Evolutionary conservation across 1,140 invertebrate genomes (phyloP).

Genomic region (Pseudomyrmex dendroicus): DNA sequence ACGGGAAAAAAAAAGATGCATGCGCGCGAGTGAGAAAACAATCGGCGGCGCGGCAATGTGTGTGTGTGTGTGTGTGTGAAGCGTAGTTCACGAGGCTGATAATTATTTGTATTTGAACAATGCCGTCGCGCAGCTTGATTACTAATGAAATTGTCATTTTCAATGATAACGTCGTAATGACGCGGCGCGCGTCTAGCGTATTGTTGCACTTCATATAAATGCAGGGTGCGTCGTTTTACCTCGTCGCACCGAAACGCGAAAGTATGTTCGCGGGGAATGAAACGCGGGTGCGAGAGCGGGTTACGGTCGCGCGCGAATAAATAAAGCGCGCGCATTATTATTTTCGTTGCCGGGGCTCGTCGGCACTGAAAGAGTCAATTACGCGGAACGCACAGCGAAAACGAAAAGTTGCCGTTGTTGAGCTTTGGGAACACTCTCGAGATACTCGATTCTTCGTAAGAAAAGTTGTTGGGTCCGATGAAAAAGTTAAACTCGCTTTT

Average conservation of each 20-base stretch:
- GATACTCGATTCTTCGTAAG: slow-evolving; percentile 7
- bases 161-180: slow-evolving; percentile 67
- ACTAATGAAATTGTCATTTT: slow-evolving; percentile 79
- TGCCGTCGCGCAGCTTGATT: slow-evolving; percentile 73
- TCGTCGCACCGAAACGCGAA: slow-evolving; percentile 13
- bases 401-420: slow-evolving; percentile 1
- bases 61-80: neutral
- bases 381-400: neutral
- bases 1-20: neutral
- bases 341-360: slow-evolving; percentile 47
- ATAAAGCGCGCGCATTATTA: slow-evolving; percentile 55
- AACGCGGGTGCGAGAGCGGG: slow-evolving; percentile 5
- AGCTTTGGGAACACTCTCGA: neutral
- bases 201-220: slow-evolving; percentile 61
- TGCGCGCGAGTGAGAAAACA: neutral
- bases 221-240: slow-evolving; percentile 56
- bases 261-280: slow-evolving; percentile 7
- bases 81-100: slow-evolving; percentile 40
- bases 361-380: slow-evolving; percentile 42
- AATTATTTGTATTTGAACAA: slow-evolving; percentile 79
- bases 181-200: slow-evolving; percentile 5
- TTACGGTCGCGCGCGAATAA: slow-evolving; percentile 62
- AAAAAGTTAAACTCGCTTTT: slow-evolving; percentile 44
- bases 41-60: neutral
- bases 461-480: neutral